These are phyloP conservation scores for Scaptomyza reducta DNA, from an alignment of 2,888 invertebrate species.

Conservation along the genomic window DNA sequence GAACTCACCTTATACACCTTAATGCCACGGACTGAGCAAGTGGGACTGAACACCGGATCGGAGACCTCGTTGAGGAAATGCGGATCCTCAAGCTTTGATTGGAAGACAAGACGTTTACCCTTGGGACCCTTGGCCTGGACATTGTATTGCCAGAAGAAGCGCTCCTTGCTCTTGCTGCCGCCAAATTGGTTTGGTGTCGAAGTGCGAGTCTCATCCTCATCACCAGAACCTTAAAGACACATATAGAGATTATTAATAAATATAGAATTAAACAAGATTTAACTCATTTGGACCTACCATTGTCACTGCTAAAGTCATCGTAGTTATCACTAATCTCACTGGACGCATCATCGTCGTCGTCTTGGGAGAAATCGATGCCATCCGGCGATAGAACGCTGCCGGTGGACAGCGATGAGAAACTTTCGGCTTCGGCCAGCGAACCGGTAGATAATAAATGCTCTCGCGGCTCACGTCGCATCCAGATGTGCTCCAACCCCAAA, in stretches of 20 bases:
- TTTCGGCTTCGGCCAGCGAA: conserved; percentile 93
- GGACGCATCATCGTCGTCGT: conserved; percentile 91
- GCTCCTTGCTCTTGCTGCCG: conserved; percentile 88
- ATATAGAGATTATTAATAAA: too few relatives aligned
- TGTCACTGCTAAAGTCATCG: conserved; percentile 93
- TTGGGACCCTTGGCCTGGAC: conserved; percentile 99
- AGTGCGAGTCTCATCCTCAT: conserved; percentile 82
- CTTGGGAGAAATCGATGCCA: conserved; percentile 90
- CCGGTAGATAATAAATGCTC: conserved; percentile 94
- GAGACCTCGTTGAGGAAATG: conserved; percentile 95
- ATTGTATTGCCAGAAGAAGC: conserved; percentile 99
- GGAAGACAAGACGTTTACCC: conserved; percentile 93
- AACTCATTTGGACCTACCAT: conserved; percentile 84
- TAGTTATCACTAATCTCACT: conserved; percentile 95
- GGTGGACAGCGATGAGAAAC: conserved; percentile 92
- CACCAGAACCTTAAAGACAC: conserved; percentile 70
- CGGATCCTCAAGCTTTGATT: conserved; percentile 94
- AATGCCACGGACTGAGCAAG: conserved; percentile 94
- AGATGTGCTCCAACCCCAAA: conserved; percentile 90
- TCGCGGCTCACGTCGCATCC: conserved; percentile 94
- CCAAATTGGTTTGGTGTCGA: conserved; percentile 77
- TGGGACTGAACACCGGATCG: conserved; percentile 98
- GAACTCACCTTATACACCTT: conserved; percentile 87
- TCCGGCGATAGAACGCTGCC: conserved; percentile 94
- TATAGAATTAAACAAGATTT: too few relatives aligned